Percentiles rank a stretch among this genome's conserved stretches.
Conservation (phyloP, 2,888 invertebrate genomes). For the Lordiphosa andalusiaca region DNA sequence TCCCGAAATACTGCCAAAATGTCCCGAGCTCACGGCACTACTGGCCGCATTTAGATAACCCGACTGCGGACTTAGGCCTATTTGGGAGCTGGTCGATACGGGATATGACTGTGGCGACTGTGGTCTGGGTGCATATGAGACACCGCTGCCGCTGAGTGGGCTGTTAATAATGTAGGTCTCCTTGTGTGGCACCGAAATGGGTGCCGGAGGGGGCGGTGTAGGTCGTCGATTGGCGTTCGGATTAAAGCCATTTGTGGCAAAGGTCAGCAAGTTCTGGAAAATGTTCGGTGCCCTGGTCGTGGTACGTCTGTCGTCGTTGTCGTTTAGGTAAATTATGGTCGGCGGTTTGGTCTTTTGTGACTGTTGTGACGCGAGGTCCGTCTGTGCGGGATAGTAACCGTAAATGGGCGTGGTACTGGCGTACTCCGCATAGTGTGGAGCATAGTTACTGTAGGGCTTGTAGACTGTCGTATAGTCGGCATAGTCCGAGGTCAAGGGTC, state of each 20-base stretch:
- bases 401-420: slow-evolving; percentile 54
- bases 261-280: slow-evolving; percentile 73
- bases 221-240: slow-evolving; percentile 38
- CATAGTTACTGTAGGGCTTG: slow-evolving; percentile 66
- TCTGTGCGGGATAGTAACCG: slow-evolving; percentile 43
- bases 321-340: slow-evolving; percentile 77
- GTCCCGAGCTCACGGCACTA: slow-evolving; percentile 68
- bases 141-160: slow-evolving; percentile 44
- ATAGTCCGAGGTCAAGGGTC: slow-evolving; percentile 36
- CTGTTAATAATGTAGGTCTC: slow-evolving; percentile 41
- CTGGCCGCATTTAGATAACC: slow-evolving; percentile 71
- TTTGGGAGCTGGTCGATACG: slow-evolving; percentile 38
- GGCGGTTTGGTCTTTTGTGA: slow-evolving; percentile 76
- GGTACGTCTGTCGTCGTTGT: slow-evolving; percentile 67
- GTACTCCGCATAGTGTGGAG: slow-evolving; percentile 51
- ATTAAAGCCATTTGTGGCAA: slow-evolving; percentile 65
- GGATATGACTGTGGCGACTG: slow-evolving; percentile 43
- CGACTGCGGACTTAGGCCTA: slow-evolving; percentile 32
- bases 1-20: slow-evolving; percentile 74
- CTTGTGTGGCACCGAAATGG: slow-evolving; percentile 35
- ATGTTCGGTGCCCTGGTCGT: slow-evolving; percentile 70
- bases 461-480: slow-evolving; percentile 60
- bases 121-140: slow-evolving; percentile 38
- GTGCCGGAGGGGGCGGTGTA: slow-evolving; percentile 31
- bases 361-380: slow-evolving; percentile 41